Evolutionary conservation across 92 coral and sea anemone species (phyloP).

Genomic region (Muricea muricata): DNA sequence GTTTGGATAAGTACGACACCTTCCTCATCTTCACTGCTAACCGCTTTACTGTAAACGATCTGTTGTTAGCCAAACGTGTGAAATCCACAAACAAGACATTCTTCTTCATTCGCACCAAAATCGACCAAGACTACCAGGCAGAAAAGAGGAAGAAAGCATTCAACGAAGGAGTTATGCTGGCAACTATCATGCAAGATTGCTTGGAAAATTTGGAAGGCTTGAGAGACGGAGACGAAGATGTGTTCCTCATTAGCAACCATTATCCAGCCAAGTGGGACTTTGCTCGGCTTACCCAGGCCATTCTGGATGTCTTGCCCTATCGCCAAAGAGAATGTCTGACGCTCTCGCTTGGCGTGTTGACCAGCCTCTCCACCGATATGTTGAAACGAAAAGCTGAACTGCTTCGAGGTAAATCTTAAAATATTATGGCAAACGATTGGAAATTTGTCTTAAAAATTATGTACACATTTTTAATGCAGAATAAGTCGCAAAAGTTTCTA

Average conservation of each 20-base stretch:
- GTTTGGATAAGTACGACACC: background rate
- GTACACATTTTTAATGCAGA: too few relatives aligned
- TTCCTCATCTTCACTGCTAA: background rate
- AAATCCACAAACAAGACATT: background rate
- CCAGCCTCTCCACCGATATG: constrained; percentile 35
- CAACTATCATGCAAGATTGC: constrained; percentile 12
- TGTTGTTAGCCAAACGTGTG: background rate
- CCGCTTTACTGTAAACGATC: background rate
- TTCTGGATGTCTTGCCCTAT: constrained; percentile 46
- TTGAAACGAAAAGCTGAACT: constrained; percentile 52
- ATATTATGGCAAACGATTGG: too few relatives aligned
- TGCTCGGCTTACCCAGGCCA: constrained; percentile 59
- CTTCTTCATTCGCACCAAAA: background rate
- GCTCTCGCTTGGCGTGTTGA: constrained; percentile 29
- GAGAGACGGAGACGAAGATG: background rate
- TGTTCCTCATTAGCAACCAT: constrained; percentile 62
- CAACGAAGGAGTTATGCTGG: background rate
- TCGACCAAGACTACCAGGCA: background rate
- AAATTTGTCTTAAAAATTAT: too few relatives aligned
- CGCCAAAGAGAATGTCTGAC: constrained; percentile 52
- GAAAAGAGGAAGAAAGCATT: background rate
- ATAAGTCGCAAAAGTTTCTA: too few relatives aligned
- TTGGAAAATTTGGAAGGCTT: constrained; percentile 19
- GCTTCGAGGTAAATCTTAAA: constrained; percentile 12
- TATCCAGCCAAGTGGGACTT: constrained; percentile 62